Evolutionary conservation across 2,113 vertebrate genomes (phyloP), one percentile per base, ranked within the genome.

Genomic region (Salvelinus namaycush): DNA sequence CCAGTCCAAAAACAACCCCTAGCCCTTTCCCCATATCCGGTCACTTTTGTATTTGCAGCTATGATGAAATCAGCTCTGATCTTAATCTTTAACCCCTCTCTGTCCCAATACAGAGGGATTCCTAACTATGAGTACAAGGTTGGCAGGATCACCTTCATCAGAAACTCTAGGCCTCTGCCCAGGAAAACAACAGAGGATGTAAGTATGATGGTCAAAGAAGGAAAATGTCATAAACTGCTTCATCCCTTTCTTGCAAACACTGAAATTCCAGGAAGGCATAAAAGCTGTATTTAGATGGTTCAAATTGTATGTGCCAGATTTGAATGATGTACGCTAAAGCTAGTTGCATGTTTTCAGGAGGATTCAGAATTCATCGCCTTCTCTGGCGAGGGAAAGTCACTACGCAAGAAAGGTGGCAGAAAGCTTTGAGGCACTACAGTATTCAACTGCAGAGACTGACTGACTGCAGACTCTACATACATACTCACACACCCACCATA

Each of bases 51-150:
- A 1, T 54, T 5, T 16, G 3, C 51, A 44, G 39, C 14, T 18
- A 5, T 44, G 26, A 65, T 39, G 39, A 12, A 13, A 20, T 48
- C 39, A 73, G 60, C 3, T 22, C 3, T 27, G 27, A 48, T 24
- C 14, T 82, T 27, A 34, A 78, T 5, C 39, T 69, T 57, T 75
- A 8, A 71, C 24, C 7, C 74, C 76, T 24, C 83, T n/a, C 83
- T 75, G 51, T 12, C 59, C 74, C 85, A 34, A 73, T 34, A 80
- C 92, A 99, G 98, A 86, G 98, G 98, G 44, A 99, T 99, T 89
- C 98, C 98, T 51, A 99, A 99, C 90, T 98, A 99, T 0, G 97
- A 99, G 3, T 99, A 96, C 91, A 99, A 97, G 92, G 89, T 99
- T 0, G 98, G 98, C 77, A 95, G 90, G 87, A 97, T 99, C 88